These are phyloP conservation scores for Chironomus tentans DNA, from an alignment of 2,888 invertebrate species.

Conservation along the genomic window DNA sequence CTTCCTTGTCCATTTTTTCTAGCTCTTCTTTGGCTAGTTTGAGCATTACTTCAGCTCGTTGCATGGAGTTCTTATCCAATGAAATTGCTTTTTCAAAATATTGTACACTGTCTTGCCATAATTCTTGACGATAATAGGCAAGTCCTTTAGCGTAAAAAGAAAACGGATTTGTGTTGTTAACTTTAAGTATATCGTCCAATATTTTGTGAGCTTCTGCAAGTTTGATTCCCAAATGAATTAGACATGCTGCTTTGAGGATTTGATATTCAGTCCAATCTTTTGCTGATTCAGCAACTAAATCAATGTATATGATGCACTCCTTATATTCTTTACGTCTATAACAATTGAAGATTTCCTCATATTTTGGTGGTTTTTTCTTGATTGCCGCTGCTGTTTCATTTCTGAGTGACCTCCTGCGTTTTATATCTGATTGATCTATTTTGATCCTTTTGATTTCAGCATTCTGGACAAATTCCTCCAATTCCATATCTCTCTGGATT, in stretches of 20 bases:
- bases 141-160: constrained; percentile 14
- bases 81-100: constrained; percentile 5
- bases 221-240: constrained; percentile 4
- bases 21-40: neutral
- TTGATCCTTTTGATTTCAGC: neutral
- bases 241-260: constrained; percentile 5
- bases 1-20: neutral
- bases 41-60: constrained; percentile 7
- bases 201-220: neutral
- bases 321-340: constrained; percentile 8
- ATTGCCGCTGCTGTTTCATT: neutral
- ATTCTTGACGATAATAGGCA: neutral
- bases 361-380: neutral
- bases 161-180: neutral
- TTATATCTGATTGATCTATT: neutral
- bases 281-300: neutral
- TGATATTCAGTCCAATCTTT: constrained; percentile 6
- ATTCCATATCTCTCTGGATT: neutral
- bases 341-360: constrained; percentile 4
- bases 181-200: neutral
- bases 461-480: neutral
- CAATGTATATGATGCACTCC: neutral
- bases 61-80: neutral
- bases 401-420: neutral
- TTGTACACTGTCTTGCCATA: neutral